These are phyloP conservation scores for Myotis lucifugus DNA, from an alignment of 2,113 vertebrate species.

Conservation along the genomic window DNA sequence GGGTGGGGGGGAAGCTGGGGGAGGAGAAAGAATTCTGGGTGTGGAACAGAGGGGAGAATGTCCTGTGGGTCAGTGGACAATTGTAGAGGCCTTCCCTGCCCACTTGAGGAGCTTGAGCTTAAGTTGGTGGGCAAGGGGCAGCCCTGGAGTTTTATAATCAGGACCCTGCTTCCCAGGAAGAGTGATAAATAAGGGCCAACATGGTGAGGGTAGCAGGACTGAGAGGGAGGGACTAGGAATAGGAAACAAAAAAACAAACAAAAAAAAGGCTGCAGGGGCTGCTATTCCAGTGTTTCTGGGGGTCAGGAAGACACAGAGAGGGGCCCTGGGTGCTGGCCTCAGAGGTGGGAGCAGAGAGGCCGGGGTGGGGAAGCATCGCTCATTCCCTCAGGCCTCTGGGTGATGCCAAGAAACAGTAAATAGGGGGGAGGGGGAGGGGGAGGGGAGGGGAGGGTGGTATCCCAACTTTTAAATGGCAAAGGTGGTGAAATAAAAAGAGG, in stretches of 20 bases:
- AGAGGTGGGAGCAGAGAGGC: background rate
- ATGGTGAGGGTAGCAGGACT: background rate
- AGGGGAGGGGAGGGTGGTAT: background rate
- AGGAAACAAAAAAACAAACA: too few species aligned
- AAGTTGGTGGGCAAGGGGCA: too few species aligned
- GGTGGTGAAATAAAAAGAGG: background rate
- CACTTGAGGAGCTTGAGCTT: background rate
- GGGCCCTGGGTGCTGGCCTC: rapidly evolving
- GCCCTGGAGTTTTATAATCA: background rate
- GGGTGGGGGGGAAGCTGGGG: background rate
- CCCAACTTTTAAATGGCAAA: background rate
- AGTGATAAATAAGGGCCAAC: background rate
- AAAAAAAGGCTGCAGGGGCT: background rate
- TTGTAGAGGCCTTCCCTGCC: background rate
- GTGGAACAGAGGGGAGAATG: background rate
- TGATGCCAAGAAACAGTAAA: background rate
- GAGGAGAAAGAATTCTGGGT: too few species aligned
- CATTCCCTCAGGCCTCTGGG: background rate
- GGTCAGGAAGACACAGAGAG: background rate
- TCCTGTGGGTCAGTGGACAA: too few species aligned
- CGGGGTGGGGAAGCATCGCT: background rate
- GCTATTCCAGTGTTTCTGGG: background rate
- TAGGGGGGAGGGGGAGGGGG: background rate
- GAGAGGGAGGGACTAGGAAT: background rate
- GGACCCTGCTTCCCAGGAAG: background rate